Evolutionary conservation across 1,140 invertebrate species (phyloP), one percentile per base, ranked within the genome.

Genomic region (Branchinecta lynchi): DNA sequence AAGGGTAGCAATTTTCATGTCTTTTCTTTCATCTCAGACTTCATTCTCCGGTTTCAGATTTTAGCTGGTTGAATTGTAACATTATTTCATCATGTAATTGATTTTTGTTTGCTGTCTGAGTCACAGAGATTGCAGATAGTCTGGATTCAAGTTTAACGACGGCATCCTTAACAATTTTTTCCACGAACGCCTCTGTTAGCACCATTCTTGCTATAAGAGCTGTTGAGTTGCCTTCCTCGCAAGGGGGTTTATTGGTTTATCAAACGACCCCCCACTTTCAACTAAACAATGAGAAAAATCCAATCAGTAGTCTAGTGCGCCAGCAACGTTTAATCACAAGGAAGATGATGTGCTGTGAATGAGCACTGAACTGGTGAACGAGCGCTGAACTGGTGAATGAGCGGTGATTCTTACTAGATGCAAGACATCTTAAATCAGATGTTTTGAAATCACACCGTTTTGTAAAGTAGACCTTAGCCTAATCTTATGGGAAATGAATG

Each of bases 51-150:
- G 6, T 60, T 60, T 60, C 51, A 3, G 51, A 60, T 6, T 60
- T 60, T 60, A 60, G 51, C 51, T 60, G 51, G 6, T 60, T 60
- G 17, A 60, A 6, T 60, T 60, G 51, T 20, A 6, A 60, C 51
- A 20, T 1, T 15, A 60, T 60, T 60, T 60, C 51, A 12, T 2
- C 51, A 60, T 2, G 17, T 60, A 60, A 60, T 6, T 60, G 51
- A 6, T 60, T 6, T 60, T 60, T 60, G 12, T 12, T 60, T 60
- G 2, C 51, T 60, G 51, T 60, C 51, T 60, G 51, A 60, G 12
- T 60, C 51, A 60, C 51, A 15, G 51, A 60, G 51, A 60, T 60
- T 60, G 51, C 51, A 60, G 51, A 60, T 60, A 60, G 51, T 6
- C 51, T 60, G 51, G 51, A 60, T 15, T 60, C 51, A 60, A 60